Conservation (phyloP, 2,888 invertebrate species). For the Stenchaetothrips biformis region DNA sequence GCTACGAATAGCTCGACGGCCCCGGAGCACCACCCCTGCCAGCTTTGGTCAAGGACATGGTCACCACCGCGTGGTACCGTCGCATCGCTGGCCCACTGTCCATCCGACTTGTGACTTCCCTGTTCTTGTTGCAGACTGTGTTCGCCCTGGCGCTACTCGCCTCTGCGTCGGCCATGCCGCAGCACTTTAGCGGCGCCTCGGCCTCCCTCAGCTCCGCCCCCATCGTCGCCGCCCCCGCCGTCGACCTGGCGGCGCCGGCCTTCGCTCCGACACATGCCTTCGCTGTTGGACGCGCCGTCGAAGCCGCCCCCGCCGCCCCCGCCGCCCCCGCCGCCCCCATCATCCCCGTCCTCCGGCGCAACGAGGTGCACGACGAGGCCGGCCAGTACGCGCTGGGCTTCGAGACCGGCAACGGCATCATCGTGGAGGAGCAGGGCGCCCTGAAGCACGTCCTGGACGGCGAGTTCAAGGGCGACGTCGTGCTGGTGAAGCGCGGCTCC, state of each 20-base stretch:
- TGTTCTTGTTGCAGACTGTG: too few species aligned
- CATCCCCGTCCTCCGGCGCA: constrained; percentile 3
- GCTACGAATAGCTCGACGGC: too few species aligned
- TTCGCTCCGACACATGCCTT: neutral
- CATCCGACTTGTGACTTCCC: too few species aligned
- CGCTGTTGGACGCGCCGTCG: neutral
- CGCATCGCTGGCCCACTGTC: too few species aligned
- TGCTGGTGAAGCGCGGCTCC: neutral
- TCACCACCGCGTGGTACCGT: too few species aligned
- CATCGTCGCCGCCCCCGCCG: neutral
- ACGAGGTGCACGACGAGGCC: constrained; percentile 9
- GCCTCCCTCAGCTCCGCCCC: too few species aligned
- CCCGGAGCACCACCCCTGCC: too few species aligned
- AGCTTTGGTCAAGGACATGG: too few species aligned
- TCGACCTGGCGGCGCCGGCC: neutral
- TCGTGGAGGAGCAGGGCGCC: constrained; percentile 13
- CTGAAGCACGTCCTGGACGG: neutral
- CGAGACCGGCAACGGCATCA: constrained; percentile 17
- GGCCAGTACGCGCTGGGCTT: constrained; percentile 10
- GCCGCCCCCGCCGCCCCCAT: neutral
- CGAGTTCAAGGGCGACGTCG: neutral
- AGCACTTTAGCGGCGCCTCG: too few species aligned
- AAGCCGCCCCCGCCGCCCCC: neutral
- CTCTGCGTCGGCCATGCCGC: too few species aligned
- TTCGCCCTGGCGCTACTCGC: too few species aligned